These are phyloP conservation scores for Cybosia mesomella DNA, from an alignment of 2,888 invertebrate species.

Conservation along the genomic window DNA sequence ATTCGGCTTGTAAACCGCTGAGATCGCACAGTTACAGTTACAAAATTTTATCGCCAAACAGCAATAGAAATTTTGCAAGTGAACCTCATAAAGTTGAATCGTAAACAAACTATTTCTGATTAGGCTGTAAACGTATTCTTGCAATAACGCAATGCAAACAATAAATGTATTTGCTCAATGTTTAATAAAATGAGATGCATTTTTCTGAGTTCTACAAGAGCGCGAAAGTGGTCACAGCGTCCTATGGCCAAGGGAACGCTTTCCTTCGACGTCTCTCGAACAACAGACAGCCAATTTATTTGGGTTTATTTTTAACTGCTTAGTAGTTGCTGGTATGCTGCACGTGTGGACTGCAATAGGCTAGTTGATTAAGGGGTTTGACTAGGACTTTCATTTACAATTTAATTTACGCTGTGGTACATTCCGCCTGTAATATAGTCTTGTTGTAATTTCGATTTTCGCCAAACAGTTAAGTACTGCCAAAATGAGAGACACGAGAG, in stretches of 20 bases:
- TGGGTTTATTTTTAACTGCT: background rate
- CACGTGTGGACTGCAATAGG: too few species aligned
- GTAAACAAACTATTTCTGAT: constrained; percentile 78
- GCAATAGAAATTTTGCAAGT: constrained; percentile 72
- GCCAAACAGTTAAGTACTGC: too few species aligned
- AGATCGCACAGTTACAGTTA: constrained; percentile 42
- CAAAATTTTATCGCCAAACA: constrained; percentile 58
- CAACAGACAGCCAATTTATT: background rate
- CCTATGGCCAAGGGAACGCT: background rate
- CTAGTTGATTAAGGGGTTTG: too few species aligned
- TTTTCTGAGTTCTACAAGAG: background rate
- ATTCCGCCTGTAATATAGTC: too few species aligned
- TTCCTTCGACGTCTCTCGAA: background rate
- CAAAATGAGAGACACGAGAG: too few species aligned
- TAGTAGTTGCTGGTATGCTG: too few species aligned
- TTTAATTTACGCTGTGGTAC: too few species aligned
- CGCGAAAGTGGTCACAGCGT: too few species aligned
- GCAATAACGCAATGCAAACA: constrained; percentile 42
- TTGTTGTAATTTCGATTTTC: too few species aligned
- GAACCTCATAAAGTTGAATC: constrained; percentile 71
- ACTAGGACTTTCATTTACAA: too few species aligned
- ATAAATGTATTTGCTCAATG: constrained; percentile 46
- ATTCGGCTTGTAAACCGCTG: constrained; percentile 39
- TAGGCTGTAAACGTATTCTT: constrained; percentile 60
- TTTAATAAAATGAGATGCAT: constrained; percentile 27